phyloP scores from a whole-genome alignment of 1,140 invertebrate genomes.

The Pogonus chalceus region DNA sequence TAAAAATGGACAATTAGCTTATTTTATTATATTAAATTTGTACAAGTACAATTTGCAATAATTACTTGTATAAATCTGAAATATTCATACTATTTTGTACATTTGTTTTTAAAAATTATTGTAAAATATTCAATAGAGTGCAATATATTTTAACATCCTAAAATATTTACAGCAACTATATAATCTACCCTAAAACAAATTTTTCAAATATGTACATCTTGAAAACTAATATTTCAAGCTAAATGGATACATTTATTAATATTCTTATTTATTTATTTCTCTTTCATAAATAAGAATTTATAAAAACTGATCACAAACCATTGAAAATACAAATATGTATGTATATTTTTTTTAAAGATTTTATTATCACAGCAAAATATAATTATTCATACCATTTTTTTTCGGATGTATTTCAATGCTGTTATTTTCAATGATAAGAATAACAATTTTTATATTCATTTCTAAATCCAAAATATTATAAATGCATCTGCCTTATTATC shows the following conservation, averaged over 20 bases:
- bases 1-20: too few species aligned
- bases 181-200: background rate
- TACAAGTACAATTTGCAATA: too few species aligned
- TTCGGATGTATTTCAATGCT: too few species aligned
- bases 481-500: too few species aligned
- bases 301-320: background rate
- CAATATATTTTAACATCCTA: background rate
- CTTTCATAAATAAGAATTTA: background rate
- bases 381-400: too few species aligned
- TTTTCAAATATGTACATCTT: background rate
- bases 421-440: too few species aligned
- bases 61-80: conserved; percentile 2
- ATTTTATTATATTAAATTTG: too few species aligned
- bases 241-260: background rate
- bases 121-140: background rate
- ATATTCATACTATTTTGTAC: conserved; percentile 5
- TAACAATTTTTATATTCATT: too few species aligned
- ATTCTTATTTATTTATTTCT: background rate
- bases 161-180: background rate
- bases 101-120: background rate
- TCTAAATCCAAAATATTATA: too few species aligned
- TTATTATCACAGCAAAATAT: too few species aligned
- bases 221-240: background rate
- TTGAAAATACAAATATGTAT: too few species aligned
- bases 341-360: too few species aligned